A percentile compares a stretch with the other conserved stretches of the same genome.
Evolutionary conservation across 2,888 invertebrate species (phyloP).

Genomic region (Cryptosula pallasiana): DNA sequence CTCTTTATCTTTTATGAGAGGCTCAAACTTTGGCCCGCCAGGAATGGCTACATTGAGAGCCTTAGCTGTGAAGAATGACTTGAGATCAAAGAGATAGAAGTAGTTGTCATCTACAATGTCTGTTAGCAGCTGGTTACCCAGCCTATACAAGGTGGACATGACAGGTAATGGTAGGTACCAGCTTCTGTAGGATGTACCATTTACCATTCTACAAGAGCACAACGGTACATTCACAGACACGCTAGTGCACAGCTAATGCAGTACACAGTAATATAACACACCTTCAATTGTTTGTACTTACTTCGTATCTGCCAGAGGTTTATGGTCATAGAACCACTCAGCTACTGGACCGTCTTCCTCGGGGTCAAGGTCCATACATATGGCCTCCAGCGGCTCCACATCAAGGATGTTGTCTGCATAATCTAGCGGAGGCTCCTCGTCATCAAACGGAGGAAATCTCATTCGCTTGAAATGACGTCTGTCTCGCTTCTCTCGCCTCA

Average conservation of each 20-base stretch:
- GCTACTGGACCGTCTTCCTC: slow-evolving; percentile 72
- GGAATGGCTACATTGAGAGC: slow-evolving; percentile 99
- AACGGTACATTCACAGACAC: not conserved
- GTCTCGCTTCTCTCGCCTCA: slow-evolving; percentile 97
- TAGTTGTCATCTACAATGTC: slow-evolving; percentile 98
- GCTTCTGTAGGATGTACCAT: slow-evolving; percentile 91
- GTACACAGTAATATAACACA: not conserved
- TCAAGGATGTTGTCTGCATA: slow-evolving; percentile 98
- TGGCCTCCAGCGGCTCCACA: slow-evolving; percentile 97
- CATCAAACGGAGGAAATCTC: slow-evolving; percentile 99
- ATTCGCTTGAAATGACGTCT: slow-evolving; percentile 97
- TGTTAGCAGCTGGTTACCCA: slow-evolving; percentile 94
- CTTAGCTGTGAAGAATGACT: slow-evolving; percentile 99
- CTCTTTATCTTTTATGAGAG: slow-evolving; percentile 94
- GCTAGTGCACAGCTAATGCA: not conserved
- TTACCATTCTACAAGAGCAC: slow-evolving; percentile 65
- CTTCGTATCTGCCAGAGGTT: slow-evolving; percentile 85
- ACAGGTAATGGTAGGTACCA: slow-evolving; percentile 95
- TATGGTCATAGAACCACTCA: slow-evolving; percentile 99
- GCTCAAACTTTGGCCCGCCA: slow-evolving; percentile 99
- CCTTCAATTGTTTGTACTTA: slow-evolving; percentile 29
- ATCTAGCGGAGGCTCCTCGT: slow-evolving; percentile 98
- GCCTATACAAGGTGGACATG: slow-evolving; percentile 93
- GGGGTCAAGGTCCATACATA: slow-evolving; percentile 92
- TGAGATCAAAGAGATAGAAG: slow-evolving; percentile 97